Conservation (phyloP, 2,797 vertebrate species). For the Ctenopoma kingsleyae region DNA sequence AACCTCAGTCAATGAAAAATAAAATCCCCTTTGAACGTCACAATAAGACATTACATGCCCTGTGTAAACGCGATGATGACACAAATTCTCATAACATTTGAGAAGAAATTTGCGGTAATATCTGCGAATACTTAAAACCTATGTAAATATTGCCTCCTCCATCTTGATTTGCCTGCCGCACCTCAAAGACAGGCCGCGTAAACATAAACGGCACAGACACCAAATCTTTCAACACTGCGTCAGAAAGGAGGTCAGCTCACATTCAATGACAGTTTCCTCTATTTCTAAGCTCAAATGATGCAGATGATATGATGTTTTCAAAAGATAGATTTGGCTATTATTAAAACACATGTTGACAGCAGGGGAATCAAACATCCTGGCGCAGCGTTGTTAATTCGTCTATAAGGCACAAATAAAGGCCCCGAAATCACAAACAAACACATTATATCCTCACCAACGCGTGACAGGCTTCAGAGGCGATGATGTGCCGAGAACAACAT, state of each 20-base stretch:
- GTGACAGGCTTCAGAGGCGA: slow-evolving; percentile 17
- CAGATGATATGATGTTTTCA: background rate
- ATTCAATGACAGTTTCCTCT: background rate
- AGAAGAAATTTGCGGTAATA: background rate
- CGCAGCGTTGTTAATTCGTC: slow-evolving; percentile 48
- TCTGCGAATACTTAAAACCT: background rate
- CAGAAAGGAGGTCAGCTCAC: slow-evolving; percentile 64
- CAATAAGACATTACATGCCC: fast-evolving
- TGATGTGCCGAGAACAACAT: background rate
- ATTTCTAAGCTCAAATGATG: background rate
- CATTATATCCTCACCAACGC: slow-evolving; percentile 8
- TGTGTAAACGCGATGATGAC: background rate
- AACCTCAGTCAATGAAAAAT: background rate
- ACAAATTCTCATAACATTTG: too few species aligned
- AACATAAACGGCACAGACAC: slow-evolving; percentile 60
- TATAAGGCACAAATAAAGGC: slow-evolving; percentile 17
- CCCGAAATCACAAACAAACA: slow-evolving; percentile 21
- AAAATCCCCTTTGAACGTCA: background rate
- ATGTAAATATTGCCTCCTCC: slow-evolving; percentile 75
- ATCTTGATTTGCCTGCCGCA: slow-evolving; percentile 78
- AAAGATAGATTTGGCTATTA: background rate
- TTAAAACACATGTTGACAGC: slow-evolving; percentile 13
- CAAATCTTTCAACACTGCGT: slow-evolving; percentile 60
- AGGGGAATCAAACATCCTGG: slow-evolving; percentile 38
- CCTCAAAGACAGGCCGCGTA: slow-evolving; percentile 78